These are phyloP conservation scores for Diaprepes abbreviatus DNA, from an alignment of 2,888 invertebrate genomes.

Conservation along the genomic window DNA sequence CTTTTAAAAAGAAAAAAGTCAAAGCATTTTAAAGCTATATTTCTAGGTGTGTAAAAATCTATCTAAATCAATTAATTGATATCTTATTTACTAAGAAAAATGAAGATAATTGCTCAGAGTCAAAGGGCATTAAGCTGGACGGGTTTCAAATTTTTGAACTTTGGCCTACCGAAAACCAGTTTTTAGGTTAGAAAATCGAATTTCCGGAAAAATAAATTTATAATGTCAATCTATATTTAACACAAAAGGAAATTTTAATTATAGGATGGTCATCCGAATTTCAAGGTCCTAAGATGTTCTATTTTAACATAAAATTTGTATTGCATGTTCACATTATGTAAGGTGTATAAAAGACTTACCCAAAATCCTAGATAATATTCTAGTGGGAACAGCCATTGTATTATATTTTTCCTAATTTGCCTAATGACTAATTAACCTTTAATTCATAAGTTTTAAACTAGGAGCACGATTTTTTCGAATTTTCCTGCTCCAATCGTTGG, in stretches of 20 bases:
- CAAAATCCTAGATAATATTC: constrained; percentile 63
- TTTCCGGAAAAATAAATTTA: constrained; percentile 16
- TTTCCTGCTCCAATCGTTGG: constrained; percentile 7
- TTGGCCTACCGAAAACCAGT: constrained; percentile 15
- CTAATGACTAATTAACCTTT: constrained; percentile 10
- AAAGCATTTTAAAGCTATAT: too few species aligned
- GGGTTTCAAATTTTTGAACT: constrained; percentile 25
- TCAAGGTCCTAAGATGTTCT: constrained; percentile 48
- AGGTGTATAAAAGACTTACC: constrained; percentile 61
- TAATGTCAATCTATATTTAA: constrained; percentile 39
- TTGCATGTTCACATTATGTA: constrained; percentile 57
- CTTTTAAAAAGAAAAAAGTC: too few species aligned
- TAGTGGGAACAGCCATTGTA: constrained; percentile 64
- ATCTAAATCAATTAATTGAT: too few species aligned
- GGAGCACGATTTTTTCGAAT: constrained; percentile 6
- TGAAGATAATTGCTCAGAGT: constrained; percentile 8
- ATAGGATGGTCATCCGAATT: constrained; percentile 30
- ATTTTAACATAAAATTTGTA: constrained; percentile 55
- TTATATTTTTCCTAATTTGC: constrained; percentile 13
- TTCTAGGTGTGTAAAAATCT: too few species aligned
- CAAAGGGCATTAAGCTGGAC: constrained; percentile 29
- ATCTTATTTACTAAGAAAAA: too few species aligned
- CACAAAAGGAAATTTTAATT: constrained; percentile 29
- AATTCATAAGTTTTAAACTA: constrained; percentile 24
- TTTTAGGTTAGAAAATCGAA: constrained; percentile 32